Conservation (phyloP, 2,113 vertebrate genomes). For the Pipra filicauda region DNA sequence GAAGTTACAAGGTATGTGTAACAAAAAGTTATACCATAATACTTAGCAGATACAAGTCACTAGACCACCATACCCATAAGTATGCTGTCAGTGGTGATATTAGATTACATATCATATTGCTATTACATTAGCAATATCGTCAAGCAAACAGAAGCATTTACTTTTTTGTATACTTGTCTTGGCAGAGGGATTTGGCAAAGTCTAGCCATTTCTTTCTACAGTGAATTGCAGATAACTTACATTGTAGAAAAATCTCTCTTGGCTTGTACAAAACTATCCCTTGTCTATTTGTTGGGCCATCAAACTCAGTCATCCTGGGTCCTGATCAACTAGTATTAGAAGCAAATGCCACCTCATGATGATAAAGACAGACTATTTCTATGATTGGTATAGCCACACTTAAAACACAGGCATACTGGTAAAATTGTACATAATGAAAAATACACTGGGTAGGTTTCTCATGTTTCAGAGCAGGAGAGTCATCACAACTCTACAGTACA, state of each 20-base stretch:
- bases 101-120: no score
- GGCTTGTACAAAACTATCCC: neutral
- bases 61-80: fast-evolving
- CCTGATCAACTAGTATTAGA: neutral
- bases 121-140: no score
- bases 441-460: neutral
- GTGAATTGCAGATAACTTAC: neutral
- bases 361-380: neutral
- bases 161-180: neutral
- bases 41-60: neutral
- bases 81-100: neutral
- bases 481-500: neutral
- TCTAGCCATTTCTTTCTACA: neutral
- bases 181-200: neutral
- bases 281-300: neutral
- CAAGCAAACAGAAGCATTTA: neutral
- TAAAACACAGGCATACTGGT: neutral
- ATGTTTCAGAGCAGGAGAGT: neutral
- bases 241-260: neutral
- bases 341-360: neutral
- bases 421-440: neutral
- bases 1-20: neutral
- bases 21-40: neutral
- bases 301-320: neutral
- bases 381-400: neutral